Conservation (phyloP, 2,888 invertebrate genomes). For the Diarsia brunnea region DNA sequence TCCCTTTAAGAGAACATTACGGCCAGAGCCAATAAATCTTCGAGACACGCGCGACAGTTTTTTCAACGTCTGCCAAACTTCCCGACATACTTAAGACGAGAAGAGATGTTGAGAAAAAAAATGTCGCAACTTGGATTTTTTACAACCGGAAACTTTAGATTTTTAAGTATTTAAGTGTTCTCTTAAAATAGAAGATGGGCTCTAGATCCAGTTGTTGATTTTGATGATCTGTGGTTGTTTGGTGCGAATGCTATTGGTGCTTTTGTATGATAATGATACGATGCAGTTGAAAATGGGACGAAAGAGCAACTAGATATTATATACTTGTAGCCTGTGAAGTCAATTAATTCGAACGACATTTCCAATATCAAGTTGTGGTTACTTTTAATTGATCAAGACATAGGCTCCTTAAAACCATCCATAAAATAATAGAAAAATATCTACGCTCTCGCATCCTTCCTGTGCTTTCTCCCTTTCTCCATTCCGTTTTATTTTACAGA, state of each 20-base stretch:
- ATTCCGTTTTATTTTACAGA: too few species aligned
- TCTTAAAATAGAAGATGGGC: slow-evolving; percentile 30
- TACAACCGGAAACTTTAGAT: slow-evolving; percentile 46
- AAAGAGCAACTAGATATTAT: too few species aligned
- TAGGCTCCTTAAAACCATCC: too few species aligned
- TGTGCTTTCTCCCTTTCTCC: too few species aligned
- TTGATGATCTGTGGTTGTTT: not conserved
- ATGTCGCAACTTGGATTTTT: slow-evolving; percentile 25
- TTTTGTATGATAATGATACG: not conserved
- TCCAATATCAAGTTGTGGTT: too few species aligned
- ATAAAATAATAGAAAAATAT: too few species aligned
- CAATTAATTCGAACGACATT: too few species aligned
- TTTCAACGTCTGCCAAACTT: slow-evolving; percentile 54
- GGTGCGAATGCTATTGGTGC: rapidly evolving
- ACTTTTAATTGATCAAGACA: too few species aligned
- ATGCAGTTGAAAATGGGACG: too few species aligned
- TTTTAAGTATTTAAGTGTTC: slow-evolving; percentile 53
- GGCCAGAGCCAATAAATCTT: slow-evolving; percentile 58
- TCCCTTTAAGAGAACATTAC: slow-evolving; percentile 13
- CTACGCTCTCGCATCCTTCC: too few species aligned
- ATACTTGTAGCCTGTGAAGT: too few species aligned
- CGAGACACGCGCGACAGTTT: slow-evolving; percentile 63
- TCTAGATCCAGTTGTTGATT: slow-evolving; percentile 44
- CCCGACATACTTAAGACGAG: slow-evolving; percentile 42
- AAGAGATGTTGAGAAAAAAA: slow-evolving; percentile 46